A percentile compares a stretch with the other conserved stretches of the same genome.
Conservation (phyloP, 2,888 invertebrate genomes). For the Andrena chrysosceles region DNA sequence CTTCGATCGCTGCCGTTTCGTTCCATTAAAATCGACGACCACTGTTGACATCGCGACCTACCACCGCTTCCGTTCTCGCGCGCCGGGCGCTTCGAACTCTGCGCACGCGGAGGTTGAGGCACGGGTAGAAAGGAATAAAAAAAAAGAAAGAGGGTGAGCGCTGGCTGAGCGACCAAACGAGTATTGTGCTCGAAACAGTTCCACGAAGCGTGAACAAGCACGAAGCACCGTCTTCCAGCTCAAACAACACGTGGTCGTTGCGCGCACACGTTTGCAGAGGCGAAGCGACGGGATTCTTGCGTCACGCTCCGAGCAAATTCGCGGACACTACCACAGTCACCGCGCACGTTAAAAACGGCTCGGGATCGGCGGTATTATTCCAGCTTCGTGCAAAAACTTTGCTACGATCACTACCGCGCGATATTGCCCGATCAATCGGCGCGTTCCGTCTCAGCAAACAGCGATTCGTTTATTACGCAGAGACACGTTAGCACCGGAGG, state of each 20-base stretch:
- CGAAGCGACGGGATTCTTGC: constrained; percentile 31
- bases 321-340: neutral
- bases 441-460: neutral
- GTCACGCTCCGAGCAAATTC: constrained; percentile 43
- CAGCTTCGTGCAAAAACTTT: constrained; percentile 15
- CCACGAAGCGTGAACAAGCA: neutral
- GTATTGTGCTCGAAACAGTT: constrained; percentile 1
- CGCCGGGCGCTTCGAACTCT: neutral
- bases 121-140: neutral
- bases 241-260: constrained; percentile 41
- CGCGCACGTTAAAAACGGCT: neutral
- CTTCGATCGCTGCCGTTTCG: neutral
- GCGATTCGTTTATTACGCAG: neutral
- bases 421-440: neutral
- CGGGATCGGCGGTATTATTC: constrained; percentile 12
- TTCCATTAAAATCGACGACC: neutral
- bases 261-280: neutral
- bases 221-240: neutral
- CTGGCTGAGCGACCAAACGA: neutral
- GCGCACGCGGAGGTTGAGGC: neutral
- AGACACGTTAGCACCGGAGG: neutral
- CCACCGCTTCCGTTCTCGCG: neutral
- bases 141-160: neutral
- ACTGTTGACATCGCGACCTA: neutral
- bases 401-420: neutral